A percentile compares a stretch with the other conserved stretches of the same genome.
Conservation (phyloP, 64 coral and sea anemone genomes). For the Montipora sp. region DNA sequence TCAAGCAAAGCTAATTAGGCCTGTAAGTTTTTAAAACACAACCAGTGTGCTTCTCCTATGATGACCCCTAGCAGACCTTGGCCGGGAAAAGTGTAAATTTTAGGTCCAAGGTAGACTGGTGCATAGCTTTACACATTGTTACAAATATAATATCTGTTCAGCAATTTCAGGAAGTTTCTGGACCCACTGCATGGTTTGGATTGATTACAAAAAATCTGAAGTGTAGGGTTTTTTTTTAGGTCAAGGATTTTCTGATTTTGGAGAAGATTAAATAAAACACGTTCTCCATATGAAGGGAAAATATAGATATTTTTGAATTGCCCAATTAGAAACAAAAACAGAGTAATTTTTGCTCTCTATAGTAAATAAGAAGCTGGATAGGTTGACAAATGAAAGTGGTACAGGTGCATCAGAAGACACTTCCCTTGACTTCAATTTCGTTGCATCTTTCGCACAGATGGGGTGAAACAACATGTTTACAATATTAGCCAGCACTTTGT, state of each 20-base stretch:
- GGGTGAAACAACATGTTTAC: slow-evolving; percentile 60
- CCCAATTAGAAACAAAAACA: too few species aligned
- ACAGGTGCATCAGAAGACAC: slow-evolving; percentile 29
- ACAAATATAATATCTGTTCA: neutral
- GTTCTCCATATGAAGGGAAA: too few species aligned
- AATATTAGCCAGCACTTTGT: slow-evolving; percentile 49
- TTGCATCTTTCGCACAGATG: slow-evolving; percentile 52
- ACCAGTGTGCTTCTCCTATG: slow-evolving; percentile 18
- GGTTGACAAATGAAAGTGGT: slow-evolving; percentile 24
- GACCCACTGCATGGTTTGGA: neutral
- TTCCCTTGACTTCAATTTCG: slow-evolving; percentile 15
- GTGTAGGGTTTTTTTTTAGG: neutral
- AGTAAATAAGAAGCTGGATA: neutral
- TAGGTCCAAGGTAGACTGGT: neutral
- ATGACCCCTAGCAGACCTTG: neutral
- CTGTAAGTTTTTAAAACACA: slow-evolving; percentile 45
- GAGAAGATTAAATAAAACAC: neutral
- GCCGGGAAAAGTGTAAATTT: neutral
- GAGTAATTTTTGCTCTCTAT: too few species aligned
- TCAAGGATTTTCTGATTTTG: slow-evolving; percentile 6
- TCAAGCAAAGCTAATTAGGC: slow-evolving; percentile 73
- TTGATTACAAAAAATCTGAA: neutral
- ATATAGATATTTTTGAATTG: too few species aligned
- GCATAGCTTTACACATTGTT: neutral
- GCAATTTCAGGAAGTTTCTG: neutral